Conservation (phyloP, 2,797 vertebrate genomes). For the Meriones psammophilus region DNA sequence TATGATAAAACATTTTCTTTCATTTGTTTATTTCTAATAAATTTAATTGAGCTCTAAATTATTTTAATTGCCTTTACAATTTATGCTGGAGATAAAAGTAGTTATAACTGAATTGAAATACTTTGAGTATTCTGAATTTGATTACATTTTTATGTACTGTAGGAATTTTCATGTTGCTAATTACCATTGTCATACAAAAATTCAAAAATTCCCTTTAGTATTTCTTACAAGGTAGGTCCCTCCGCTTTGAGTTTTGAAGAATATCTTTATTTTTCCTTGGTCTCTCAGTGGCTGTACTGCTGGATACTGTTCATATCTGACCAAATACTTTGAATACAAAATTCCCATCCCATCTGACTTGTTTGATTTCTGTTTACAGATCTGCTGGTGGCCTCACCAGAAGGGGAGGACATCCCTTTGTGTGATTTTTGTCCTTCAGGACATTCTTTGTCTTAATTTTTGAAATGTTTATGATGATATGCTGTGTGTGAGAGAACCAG, state of each 20-base stretch:
- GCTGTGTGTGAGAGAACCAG: too few species aligned
- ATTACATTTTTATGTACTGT: not conserved
- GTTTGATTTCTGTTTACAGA: not conserved
- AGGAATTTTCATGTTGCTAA: not conserved
- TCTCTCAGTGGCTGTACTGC: not conserved
- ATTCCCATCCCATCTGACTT: not conserved
- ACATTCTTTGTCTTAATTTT: not conserved
- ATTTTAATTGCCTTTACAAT: not conserved
- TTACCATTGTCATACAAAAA: not conserved
- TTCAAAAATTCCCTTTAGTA: not conserved
- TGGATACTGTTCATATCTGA: not conserved
- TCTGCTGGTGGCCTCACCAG: not conserved
- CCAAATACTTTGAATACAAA: not conserved
- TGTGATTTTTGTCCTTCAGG: not conserved
- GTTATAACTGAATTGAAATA: not conserved
- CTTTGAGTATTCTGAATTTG: not conserved
- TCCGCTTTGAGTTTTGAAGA: not conserved
- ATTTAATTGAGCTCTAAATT: not conserved
- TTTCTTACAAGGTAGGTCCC: not conserved
- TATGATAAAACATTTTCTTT: not conserved
- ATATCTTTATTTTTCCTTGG: not conserved
- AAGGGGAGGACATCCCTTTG: not conserved
- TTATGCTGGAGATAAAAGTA: not conserved
- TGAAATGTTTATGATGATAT: not conserved
- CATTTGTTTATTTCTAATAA: not conserved